Evolutionary conservation across 1,140 invertebrate genomes (phyloP), one percentile per base, ranked within the genome.

Genomic region (Ceratina calcarata): DNA sequence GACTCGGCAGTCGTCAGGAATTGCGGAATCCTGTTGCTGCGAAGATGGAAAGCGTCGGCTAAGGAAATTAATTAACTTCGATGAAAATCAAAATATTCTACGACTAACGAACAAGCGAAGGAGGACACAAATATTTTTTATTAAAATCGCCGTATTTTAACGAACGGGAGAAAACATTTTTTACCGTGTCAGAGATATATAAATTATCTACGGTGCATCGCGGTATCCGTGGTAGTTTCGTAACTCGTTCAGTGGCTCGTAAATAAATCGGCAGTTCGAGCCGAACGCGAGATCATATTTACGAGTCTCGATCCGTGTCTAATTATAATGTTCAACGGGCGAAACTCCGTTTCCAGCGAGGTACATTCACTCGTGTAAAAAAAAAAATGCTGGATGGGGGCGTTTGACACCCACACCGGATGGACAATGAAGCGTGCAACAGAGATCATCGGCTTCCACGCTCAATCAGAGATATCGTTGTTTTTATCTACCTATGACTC

Each of bases 321-420:
- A 89, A 90, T 90, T 90, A 90, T 85, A 85, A 79, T 68, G 76
- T 87, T 78, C 55, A 32, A 53, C 32, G 66, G 24, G 55, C 58
- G 51, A 32, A 82, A 71, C 68, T 60, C 60, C 60, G 37, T 71
- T 75, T 37, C 57, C 58, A 74, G 15, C 45, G 87, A 87, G 88
- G 88, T 85, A 90, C 86, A 78, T 89, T 85, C 80, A 66, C 74
- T 51, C 72, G 72, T 82, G 86, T 82, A 83, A 87, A 85, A 84
- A 71, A 77, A 83, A 83, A 87, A 84, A 84, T 61, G 78, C 88
- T 77, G 88, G 91, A 90, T 87, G 91, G 90, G 89, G 91, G 90
- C 91, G 90, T 92, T 45, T 88, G 87, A 91, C 90, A 92, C 91
- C 90, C 88, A 92, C 90, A 85, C 83, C 61, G 77, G 69, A 81